Evolutionary conservation across 1,140 invertebrate species (phyloP).

Genomic region (Octopus sinensis): DNA sequence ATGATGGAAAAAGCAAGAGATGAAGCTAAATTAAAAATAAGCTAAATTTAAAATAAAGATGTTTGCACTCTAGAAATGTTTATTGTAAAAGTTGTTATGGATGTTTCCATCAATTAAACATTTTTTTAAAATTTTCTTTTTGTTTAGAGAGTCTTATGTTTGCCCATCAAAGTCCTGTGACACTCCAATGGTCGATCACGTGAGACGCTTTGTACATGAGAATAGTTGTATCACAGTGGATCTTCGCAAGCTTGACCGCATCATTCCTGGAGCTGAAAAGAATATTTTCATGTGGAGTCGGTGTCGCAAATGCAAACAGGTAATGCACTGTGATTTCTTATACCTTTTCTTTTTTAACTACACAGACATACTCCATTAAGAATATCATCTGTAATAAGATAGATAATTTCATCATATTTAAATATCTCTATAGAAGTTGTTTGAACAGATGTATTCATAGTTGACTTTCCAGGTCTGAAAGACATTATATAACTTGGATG

Average conservation of each 20-base stretch:
- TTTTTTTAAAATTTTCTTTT: slow-evolving; percentile 64
- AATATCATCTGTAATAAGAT: too few species aligned
- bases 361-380: too few species aligned
- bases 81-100: not conserved
- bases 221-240: slow-evolving; percentile 72
- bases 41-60: not conserved
- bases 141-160: slow-evolving; percentile 72
- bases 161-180: slow-evolving; percentile 80
- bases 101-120: not conserved
- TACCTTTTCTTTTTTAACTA: not conserved
- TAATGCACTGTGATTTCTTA: slow-evolving; percentile 30
- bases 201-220: slow-evolving; percentile 78
- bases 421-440: too few species aligned
- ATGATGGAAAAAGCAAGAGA: too few species aligned
- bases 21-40: too few species aligned
- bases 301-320: slow-evolving; percentile 74
- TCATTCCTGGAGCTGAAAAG: slow-evolving; percentile 40
- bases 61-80: not conserved
- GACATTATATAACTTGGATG: too few species aligned
- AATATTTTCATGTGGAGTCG: slow-evolving; percentile 85
- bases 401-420: too few species aligned
- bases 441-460: too few species aligned
- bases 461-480: too few species aligned
- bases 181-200: slow-evolving; percentile 83
- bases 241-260: slow-evolving; percentile 61